Conservation (phyloP, 2,888 invertebrate species). For the Trissonchulus sp. region DNA sequence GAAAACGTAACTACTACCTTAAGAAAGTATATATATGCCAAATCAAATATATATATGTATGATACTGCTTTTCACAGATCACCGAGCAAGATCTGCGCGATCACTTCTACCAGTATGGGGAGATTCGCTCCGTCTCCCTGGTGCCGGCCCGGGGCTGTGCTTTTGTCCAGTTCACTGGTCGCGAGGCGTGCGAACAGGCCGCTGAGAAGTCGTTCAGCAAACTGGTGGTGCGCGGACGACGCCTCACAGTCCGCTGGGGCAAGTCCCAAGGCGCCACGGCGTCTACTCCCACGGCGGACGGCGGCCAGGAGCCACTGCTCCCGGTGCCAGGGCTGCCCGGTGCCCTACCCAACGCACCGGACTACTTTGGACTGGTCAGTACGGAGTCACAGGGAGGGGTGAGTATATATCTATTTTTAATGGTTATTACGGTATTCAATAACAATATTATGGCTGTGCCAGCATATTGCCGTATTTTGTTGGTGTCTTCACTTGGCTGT, state of each 20-base stretch:
- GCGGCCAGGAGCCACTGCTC: slow-evolving; percentile 56
- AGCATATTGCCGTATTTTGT: no score
- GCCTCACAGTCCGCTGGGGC: slow-evolving; percentile 97
- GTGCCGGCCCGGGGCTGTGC: slow-evolving; percentile 85
- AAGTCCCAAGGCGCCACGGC: slow-evolving; percentile 68
- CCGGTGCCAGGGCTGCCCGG: slow-evolving; percentile 73
- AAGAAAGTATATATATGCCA: no score
- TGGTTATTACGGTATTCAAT: no score
- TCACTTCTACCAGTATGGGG: slow-evolving; percentile 97
- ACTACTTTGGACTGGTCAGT: slow-evolving; percentile 36
- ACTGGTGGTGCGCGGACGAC: slow-evolving; percentile 61
- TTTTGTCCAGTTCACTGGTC: slow-evolving; percentile 88
- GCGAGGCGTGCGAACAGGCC: slow-evolving; percentile 82
- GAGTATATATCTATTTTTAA: no score
- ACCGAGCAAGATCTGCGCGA: slow-evolving; percentile 60
- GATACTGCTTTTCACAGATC: no score
- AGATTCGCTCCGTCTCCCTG: slow-evolving; percentile 84
- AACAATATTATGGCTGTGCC: no score
- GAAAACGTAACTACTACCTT: no score
- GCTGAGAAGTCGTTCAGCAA: slow-evolving; percentile 94
- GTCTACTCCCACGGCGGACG: slow-evolving; percentile 42
- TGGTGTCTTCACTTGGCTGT: no score
- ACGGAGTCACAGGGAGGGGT: no score
- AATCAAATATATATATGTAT: no score
- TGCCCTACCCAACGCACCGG: slow-evolving; percentile 37